Evolutionary conservation across 2,797 vertebrate genomes (phyloP).

Genomic region (Neoniphon sammara): DNA sequence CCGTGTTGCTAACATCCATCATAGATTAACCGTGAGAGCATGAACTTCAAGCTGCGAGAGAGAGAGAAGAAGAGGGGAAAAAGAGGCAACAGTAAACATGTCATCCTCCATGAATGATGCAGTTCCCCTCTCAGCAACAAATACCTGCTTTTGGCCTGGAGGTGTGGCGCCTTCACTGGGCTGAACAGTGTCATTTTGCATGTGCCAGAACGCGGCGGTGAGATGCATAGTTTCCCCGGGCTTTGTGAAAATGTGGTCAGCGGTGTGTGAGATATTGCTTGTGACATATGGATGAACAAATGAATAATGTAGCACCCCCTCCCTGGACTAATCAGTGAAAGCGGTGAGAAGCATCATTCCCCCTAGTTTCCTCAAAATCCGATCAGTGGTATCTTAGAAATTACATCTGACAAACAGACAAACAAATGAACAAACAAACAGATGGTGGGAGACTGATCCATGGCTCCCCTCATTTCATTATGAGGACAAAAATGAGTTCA

Average conservation of each 20-base stretch:
- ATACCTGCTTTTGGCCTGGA: background rate
- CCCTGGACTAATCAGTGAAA: slow-evolving; percentile 21
- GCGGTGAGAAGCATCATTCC: slow-evolving; percentile 29
- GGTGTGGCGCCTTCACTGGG: background rate
- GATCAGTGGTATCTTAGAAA: slow-evolving; percentile 51
- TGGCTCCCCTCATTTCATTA: slow-evolving; percentile 45
- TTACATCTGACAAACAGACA: slow-evolving; percentile 55
- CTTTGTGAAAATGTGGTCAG: slow-evolving; percentile 21
- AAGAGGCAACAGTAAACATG: background rate
- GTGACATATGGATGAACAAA: slow-evolving; percentile 52
- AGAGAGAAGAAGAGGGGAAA: background rate
- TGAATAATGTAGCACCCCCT: slow-evolving; percentile 2
- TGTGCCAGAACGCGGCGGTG: background rate
- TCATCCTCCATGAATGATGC: background rate
- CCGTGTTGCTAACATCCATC: slow-evolving; percentile 55
- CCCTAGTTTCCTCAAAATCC: slow-evolving; percentile 50
- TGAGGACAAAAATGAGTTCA: slow-evolving; percentile 24
- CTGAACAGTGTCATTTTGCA: too few species aligned
- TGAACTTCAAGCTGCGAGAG: slow-evolving; percentile 23
- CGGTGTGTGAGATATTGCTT: slow-evolving; percentile 25
- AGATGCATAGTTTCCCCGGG: background rate
- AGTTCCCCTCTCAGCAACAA: background rate
- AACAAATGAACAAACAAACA: slow-evolving; percentile 44
- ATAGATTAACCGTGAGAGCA: slow-evolving; percentile 47
- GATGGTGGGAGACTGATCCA: slow-evolving; percentile 46